phyloP scores from a whole-genome alignment of 2,113 vertebrate genomes.

The Callionymus lyra region DNA sequence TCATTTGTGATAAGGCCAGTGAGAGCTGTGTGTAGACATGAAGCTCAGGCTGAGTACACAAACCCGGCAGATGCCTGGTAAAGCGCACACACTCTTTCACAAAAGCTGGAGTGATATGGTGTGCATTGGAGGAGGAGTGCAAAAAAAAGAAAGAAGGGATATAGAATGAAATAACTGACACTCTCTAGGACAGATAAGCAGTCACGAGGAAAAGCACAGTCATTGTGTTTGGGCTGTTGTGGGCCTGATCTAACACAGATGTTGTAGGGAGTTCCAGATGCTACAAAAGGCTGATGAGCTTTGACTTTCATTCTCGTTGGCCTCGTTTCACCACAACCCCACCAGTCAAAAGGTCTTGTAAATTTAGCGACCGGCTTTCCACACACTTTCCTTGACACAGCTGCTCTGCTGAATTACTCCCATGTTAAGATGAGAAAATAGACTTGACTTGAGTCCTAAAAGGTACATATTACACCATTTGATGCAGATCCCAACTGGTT shows the following conservation, averaged over 20 bases:
- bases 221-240: slow-evolving; percentile 25
- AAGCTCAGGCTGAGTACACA: slow-evolving; percentile 61
- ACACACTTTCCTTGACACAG: slow-evolving; percentile 7
- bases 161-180: slow-evolving; percentile 29
- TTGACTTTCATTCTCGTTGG: slow-evolving; percentile 34
- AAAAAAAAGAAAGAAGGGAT: slow-evolving; percentile 31
- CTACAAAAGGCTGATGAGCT: slow-evolving; percentile 36
- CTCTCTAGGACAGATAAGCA: slow-evolving; percentile 29
- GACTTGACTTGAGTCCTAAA: neutral
- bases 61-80: slow-evolving; percentile 48
- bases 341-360: slow-evolving; percentile 41
- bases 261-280: slow-evolving; percentile 57
- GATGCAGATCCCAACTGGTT: too few relatives aligned
- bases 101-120: slow-evolving; percentile 32
- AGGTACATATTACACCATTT: neutral
- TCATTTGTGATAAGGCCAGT: slow-evolving; percentile 58
- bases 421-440: slow-evolving; percentile 5
- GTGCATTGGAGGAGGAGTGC: slow-evolving; percentile 2
- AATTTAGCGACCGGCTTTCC: slow-evolving; percentile 18
- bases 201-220: slow-evolving; percentile 11
- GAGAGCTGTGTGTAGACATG: slow-evolving; percentile 50
- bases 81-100: slow-evolving; percentile 23
- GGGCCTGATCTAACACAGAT: slow-evolving; percentile 45
- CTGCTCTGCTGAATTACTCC: slow-evolving; percentile 11
- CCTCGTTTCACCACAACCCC: slow-evolving; percentile 40